These are phyloP conservation scores for Acanthosoma haemorrhoidale DNA, from an alignment of 2,888 invertebrate genomes.

Conservation along the genomic window DNA sequence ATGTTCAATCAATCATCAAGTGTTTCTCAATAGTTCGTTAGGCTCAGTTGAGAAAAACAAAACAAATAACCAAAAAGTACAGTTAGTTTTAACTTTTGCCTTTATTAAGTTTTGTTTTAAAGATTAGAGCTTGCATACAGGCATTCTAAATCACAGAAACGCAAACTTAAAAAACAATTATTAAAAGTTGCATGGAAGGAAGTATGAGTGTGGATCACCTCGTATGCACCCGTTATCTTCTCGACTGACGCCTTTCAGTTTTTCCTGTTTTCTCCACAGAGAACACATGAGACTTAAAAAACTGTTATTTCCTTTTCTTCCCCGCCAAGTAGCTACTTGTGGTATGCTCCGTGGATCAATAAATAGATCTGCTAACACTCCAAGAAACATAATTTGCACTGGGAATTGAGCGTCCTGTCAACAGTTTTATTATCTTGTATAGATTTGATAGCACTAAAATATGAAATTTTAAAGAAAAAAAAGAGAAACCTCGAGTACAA, in stretches of 20 bases:
- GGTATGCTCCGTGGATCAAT: slow-evolving; percentile 7
- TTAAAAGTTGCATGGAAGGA: no score
- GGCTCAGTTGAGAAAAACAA: no score
- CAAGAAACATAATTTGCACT: slow-evolving; percentile 20
- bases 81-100: no score
- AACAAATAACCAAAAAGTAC: no score
- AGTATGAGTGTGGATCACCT: slow-evolving; percentile 12
- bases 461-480: not conserved
- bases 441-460: no score
- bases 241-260: slow-evolving; percentile 30
- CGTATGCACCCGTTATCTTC: slow-evolving; percentile 29
- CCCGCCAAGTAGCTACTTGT: slow-evolving; percentile 36
- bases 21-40: no score
- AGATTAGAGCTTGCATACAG: no score
- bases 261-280: slow-evolving; percentile 35
- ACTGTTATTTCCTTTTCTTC: slow-evolving; percentile 11
- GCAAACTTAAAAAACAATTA: no score
- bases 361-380: slow-evolving; percentile 21
- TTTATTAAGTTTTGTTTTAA: no score
- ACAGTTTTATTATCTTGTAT: no score
- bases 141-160: no score
- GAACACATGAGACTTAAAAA: slow-evolving; percentile 25
- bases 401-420: slow-evolving; percentile 27
- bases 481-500: not conserved
- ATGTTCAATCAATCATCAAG: no score